Evolutionary conservation across 2,888 invertebrate species (phyloP).

Genomic region (Ethmia dodecea): DNA sequence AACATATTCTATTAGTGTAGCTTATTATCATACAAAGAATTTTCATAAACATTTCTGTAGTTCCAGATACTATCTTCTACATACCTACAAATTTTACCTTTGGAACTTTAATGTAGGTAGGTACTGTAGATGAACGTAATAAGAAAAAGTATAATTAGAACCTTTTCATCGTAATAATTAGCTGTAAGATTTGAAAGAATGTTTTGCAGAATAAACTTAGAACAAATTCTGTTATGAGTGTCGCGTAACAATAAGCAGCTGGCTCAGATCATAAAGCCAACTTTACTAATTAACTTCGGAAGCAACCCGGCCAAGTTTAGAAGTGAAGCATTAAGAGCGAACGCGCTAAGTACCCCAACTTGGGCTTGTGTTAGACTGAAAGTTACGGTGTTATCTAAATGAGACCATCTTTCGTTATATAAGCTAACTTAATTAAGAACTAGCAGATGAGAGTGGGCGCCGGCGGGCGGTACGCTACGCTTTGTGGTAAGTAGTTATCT

Average conservation of each 20-base stretch:
- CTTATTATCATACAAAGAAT: too few relatives aligned
- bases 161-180: too few relatives aligned
- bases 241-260: conserved; percentile 25
- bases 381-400: conserved; percentile 78
- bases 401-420: conserved; percentile 79
- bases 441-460: conserved; percentile 76
- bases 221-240: conserved; percentile 29
- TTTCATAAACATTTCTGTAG: too few relatives aligned
- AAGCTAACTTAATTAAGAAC: conserved; percentile 79
- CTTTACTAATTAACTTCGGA: conserved; percentile 14
- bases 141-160: too few relatives aligned
- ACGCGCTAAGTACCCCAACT: conserved; percentile 63
- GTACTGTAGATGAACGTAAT: too few relatives aligned
- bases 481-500: conserved; percentile 35
- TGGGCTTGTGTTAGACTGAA: conserved; percentile 57
- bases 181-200: background rate
- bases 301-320: conserved; percentile 29
- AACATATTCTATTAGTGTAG: too few relatives aligned
- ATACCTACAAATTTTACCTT: too few relatives aligned
- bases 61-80: too few relatives aligned
- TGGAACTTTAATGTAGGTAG: too few relatives aligned
- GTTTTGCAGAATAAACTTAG: background rate
- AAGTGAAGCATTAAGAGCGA: conserved; percentile 40
- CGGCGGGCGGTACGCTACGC: conserved; percentile 45
- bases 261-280: conserved; percentile 12